phyloP scores from a whole-genome alignment of 2,888 invertebrate genomes.

The Leptothorax acervorum region DNA sequence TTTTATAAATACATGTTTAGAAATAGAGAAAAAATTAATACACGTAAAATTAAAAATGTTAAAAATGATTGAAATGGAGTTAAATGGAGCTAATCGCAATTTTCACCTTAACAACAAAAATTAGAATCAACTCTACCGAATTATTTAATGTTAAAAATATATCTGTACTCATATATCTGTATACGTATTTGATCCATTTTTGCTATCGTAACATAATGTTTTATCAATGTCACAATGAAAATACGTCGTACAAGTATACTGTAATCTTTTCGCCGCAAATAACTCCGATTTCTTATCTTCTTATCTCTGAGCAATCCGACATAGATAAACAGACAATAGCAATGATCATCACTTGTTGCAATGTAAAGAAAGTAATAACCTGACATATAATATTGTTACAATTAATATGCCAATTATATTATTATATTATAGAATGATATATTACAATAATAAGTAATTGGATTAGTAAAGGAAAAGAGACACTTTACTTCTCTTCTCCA shows the following conservation, averaged over 20 bases:
- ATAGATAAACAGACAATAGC: background rate
- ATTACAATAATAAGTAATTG: background rate
- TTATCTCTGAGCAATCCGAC: conserved; percentile 8
- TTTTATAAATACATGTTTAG: background rate
- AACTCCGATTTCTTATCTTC: conserved; percentile 20
- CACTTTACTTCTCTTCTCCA: background rate
- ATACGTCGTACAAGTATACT: background rate
- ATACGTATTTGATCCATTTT: background rate
- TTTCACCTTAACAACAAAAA: background rate
- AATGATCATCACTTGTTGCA: background rate
- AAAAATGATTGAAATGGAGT: background rate
- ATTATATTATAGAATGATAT: background rate
- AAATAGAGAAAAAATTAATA: background rate
- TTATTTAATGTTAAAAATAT: background rate
- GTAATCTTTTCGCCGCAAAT: conserved; percentile 17
- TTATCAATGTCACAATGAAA: conserved; percentile 6
- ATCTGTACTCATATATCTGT: background rate
- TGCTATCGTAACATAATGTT: background rate
- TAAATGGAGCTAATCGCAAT: background rate
- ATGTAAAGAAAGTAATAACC: background rate
- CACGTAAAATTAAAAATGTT: background rate
- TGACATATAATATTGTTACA: background rate
- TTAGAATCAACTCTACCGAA: background rate
- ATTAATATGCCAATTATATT: background rate
- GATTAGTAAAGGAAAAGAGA: background rate